Conservation (phyloP, 2,113 vertebrate species). For the human (Homo sapiens) region GRCh38 chr1:145898001-145898500, state of each 20-base stretch:
- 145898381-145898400: no score
- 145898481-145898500: no score
- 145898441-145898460: no score
- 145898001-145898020: background rate
- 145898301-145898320: background rate
- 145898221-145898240: conserved; percentile 84
- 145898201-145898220: conserved; percentile 94
- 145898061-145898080: background rate
- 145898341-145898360: background rate
- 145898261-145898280: background rate
- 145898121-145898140: conserved; percentile 87
- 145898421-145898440: no score
- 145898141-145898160: conserved; percentile 90
- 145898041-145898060: background rate
- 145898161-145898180: conserved; percentile 87
- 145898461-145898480: no score
- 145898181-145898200: conserved; percentile 89
- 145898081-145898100: background rate
- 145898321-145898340: background rate
- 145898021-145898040: background rate
- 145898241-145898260: background rate
- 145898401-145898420: no score
- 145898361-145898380: no score
- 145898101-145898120: conserved; percentile 89
- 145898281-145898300: background rate